phyloP scores from a whole-genome alignment of 2,888 invertebrate genomes.

The Cryptocephalus moraei region DNA sequence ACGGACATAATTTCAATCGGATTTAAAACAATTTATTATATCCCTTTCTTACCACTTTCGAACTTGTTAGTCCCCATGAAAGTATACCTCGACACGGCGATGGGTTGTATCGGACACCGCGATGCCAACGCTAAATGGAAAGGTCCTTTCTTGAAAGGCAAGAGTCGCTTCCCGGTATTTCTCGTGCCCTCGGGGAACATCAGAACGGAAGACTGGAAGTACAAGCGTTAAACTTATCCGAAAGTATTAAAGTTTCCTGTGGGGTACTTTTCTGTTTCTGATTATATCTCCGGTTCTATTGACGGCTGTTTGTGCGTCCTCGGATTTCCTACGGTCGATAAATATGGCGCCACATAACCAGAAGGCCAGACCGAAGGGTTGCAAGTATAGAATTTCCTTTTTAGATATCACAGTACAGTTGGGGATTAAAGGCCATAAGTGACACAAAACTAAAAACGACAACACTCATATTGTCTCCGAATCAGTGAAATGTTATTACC shows the following conservation, averaged over 20 bases:
- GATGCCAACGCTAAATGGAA: constrained; percentile 86
- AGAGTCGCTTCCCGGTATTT: constrained; percentile 57
- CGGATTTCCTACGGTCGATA: constrained; percentile 65
- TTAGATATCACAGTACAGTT: constrained; percentile 76
- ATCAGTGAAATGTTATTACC: constrained; percentile 42
- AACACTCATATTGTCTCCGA: too few species aligned
- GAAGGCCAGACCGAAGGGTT: constrained; percentile 73
- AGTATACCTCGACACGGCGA: constrained; percentile 77
- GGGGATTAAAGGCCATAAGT: constrained; percentile 72
- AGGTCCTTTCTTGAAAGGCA: constrained; percentile 92
- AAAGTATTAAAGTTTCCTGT: too few species aligned
- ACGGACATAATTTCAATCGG: constrained; percentile 7
- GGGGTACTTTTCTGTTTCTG: constrained; percentile 48
- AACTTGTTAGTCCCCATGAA: constrained; percentile 51
- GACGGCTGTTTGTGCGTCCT: constrained; percentile 60
- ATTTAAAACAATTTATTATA: constrained; percentile 11
- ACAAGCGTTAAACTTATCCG: too few species aligned
- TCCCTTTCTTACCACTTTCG: constrained; percentile 45
- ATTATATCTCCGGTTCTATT: constrained; percentile 61
- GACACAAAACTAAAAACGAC: constrained; percentile 49
- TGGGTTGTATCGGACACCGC: constrained; percentile 76
- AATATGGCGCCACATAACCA: constrained; percentile 86
- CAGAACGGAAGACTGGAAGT: constrained; percentile 57
- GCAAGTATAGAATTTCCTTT: constrained; percentile 67
- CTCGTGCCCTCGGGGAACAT: constrained; percentile 95